phyloP scores from a whole-genome alignment of 2,888 invertebrate genomes.

The Acrobasis suavella region DNA sequence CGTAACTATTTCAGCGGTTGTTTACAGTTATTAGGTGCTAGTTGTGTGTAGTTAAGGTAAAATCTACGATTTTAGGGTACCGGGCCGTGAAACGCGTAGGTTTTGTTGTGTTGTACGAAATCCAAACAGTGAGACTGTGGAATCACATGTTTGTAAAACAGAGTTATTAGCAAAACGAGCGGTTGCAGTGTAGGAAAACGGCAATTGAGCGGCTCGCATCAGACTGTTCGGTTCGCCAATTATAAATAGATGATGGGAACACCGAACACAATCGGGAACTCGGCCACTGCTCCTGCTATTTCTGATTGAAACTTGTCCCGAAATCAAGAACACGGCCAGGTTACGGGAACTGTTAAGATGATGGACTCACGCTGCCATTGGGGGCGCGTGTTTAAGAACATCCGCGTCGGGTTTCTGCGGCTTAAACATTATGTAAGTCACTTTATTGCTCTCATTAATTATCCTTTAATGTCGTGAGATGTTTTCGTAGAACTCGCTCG shows the following conservation, averaged over 20 bases:
- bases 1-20: conserved; percentile 2
- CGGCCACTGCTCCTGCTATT: conserved; percentile 73
- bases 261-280: conserved; percentile 59
- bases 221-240: conserved; percentile 50
- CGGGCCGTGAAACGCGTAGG: conserved; percentile 39
- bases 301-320: conserved; percentile 61
- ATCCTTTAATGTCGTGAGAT: conserved; percentile 9
- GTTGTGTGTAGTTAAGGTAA: background rate
- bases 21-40: background rate
- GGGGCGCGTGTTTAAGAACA: conserved; percentile 51
- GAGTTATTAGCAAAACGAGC: conserved; percentile 46
- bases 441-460: conserved; percentile 16
- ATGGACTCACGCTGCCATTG: conserved; percentile 58
- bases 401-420: conserved; percentile 49
- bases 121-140: conserved; percentile 48
- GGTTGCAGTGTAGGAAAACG: conserved; percentile 53
- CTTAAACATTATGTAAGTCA: conserved; percentile 44
- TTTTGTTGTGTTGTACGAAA: conserved; percentile 49
- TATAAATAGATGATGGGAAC: conserved; percentile 69
- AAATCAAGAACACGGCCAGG: conserved; percentile 66
- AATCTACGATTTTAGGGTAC: conserved; percentile 6
- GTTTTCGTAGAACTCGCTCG: conserved; percentile 5
- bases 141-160: conserved; percentile 46
- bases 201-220: conserved; percentile 52
- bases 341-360: conserved; percentile 44